Conservation (phyloP, 2,888 invertebrate genomes). For the Drosophila pegasa region DNA sequence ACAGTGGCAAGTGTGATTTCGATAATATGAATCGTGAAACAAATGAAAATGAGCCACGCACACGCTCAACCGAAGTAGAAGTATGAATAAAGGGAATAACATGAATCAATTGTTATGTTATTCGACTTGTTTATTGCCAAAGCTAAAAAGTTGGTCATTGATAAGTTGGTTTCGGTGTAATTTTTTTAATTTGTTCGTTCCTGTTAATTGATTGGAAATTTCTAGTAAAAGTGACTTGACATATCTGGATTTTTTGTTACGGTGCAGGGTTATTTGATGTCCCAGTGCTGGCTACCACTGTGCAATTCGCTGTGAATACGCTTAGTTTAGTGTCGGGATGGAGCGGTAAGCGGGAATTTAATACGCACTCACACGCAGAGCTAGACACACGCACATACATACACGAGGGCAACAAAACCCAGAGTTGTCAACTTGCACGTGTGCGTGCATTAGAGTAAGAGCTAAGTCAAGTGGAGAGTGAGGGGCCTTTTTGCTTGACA, state of each 20-base stretch:
- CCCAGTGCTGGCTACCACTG: constrained; percentile 24
- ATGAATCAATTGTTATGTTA: constrained; percentile 13
- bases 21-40: constrained; percentile 14
- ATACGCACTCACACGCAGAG: constrained; percentile 18
- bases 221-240: not conserved
- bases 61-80: constrained; percentile 4
- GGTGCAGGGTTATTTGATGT: constrained; percentile 37
- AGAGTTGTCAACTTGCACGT: constrained; percentile 59
- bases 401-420: constrained; percentile 10
- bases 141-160: not conserved
- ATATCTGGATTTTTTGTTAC: not conserved
- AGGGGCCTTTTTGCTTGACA: constrained; percentile 40
- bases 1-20: constrained; percentile 7
- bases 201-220: not conserved
- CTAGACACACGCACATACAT: constrained; percentile 9
- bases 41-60: constrained; percentile 7
- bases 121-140: constrained; percentile 11
- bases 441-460: constrained; percentile 24
- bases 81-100: constrained; percentile 5
- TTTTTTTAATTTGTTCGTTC: not conserved
- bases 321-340: constrained; percentile 27
- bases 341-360: constrained; percentile 59
- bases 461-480: constrained; percentile 12
- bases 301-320: constrained; percentile 33
- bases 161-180: not conserved